Conservation (phyloP, 1,140 invertebrate species). For the Rhopalosiphum maidis region DNA sequence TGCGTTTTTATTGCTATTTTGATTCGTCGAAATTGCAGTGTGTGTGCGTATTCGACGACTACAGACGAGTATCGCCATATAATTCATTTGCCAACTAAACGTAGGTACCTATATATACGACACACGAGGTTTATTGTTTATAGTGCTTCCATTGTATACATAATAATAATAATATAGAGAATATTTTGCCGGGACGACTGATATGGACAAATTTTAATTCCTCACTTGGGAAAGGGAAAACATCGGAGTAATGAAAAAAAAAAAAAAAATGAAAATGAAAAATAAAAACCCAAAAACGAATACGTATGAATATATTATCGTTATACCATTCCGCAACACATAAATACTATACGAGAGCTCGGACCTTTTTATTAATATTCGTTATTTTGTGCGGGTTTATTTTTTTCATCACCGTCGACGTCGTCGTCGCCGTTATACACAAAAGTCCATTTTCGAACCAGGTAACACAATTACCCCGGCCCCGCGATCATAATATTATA, state of each 20-base stretch:
- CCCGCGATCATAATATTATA: not conserved
- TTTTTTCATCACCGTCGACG: not conserved
- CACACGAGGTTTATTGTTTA: not conserved
- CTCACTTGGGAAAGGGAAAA: constrained; percentile 20
- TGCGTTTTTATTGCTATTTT: constrained; percentile 22
- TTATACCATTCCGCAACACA: not conserved
- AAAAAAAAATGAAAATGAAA: not conserved
- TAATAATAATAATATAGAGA: not conserved
- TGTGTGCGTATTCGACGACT: not conserved
- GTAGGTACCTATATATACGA: not conserved
- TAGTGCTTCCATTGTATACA: not conserved
- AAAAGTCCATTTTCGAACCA: not conserved
- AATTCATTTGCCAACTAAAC: constrained; percentile 8
- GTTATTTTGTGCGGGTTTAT: not conserved
- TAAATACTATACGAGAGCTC: not conserved
- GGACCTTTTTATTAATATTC: constrained; percentile 5
- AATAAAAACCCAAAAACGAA: not conserved
- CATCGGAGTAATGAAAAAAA: not conserved
- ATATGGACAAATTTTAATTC: constrained; percentile 24
- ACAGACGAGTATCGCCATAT: not conserved
- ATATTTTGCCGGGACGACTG: not conserved
- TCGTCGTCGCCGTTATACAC: not conserved
- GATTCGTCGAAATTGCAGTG: not conserved
- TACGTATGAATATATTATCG: not conserved
- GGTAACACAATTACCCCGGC: not conserved